Evolutionary conservation across 2,888 invertebrate species (phyloP), one percentile per base, ranked within the genome.

Genomic region (Oscheius onirici): DNA sequence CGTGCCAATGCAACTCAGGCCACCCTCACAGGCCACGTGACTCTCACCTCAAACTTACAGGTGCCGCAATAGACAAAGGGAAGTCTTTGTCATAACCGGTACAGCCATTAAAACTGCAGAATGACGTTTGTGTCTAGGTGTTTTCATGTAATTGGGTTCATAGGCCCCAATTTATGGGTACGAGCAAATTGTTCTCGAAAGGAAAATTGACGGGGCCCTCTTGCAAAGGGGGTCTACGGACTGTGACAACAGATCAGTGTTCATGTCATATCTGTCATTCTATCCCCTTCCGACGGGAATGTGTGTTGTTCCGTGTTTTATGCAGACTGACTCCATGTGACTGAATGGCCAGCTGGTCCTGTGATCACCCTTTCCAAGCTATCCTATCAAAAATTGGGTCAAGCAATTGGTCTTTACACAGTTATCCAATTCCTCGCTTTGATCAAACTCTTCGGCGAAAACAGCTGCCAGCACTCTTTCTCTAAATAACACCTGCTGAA

Each of bases 301-400:
- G 34, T n/a, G n/a, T 55, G 55, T n/a, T 55, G 58, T 58, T 58
- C 43, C 58, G 41, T 41, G 58, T 58, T 40, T 58, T 40, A 58
- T 58, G 58, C 41, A 17, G n/a, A n/a, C n/a, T n/a, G n/a, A 41
- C 15, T 41, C 57, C 57, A 57, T 57, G 41, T 58, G 58, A 58
- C 43, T 41, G n/a, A 20, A 40, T 55, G 40, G 41, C 34, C 17
- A 41, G 13, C 34, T 34, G n/a, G 58, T n/a, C 43, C 26, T 55
- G 55, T 26, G 26, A 26, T 55, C 55, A 26, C 52, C 28, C 26
- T 24, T n/a, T 55, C 55, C 55, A 22, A 52, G 6, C 52, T 24
- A 52, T 34, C 40, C 46, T 46, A 15, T 46, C 46, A 46, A 46
- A 46, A 46, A 46, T 46, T 20, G 17, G 58, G 41, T 58, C 58